Evolutionary conservation across 2,797 vertebrate species (phyloP), one percentile per base, ranked within the genome.

Genomic region (Rhadinocentrus ornatus): DNA sequence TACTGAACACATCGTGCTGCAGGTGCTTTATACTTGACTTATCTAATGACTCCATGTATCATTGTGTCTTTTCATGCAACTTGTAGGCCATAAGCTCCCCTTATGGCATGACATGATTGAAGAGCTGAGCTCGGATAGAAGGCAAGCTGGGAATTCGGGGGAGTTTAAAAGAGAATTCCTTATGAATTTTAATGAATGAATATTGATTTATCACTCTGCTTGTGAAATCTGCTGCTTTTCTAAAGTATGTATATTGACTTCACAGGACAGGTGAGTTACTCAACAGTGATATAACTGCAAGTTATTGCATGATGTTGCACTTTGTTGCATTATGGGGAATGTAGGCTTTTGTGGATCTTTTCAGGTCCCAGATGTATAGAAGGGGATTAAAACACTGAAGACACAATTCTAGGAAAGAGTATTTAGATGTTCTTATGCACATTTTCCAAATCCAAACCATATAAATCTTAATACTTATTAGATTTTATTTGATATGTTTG

Each of bases 221-320:
- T 48, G 44, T 48, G 44, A 48, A 48, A 48, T 22, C 20, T 7
- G 44, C 44, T 48, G 20, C 44, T 48, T 54, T 52, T n/a, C 52
- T 50, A n/a, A 54, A 39, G 35, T 18, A 53, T 16, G 27, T 16
- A 39, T 54, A 24, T 29, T 53, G 62, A 22, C 32, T 37, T 26
- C 37, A 35, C 22, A 37, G 26, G 22, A 24, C 62, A 37, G 20
- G 48, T 65, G 24, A 53, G 26, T 37, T 27, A 54, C 26, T 53
- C 46, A 37, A 13, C 32, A 27, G 62, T 32, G 48, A 53, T 26
- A 22, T 10, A 24, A n/a, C 32, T 35, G n/a, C 7, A 37, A 20
- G 35, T 50, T 54, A 27, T 54, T 65, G 10, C 62, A 65, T 37
- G 34, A 65, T 39, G 32, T 64, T 53, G 32, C 62, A 64, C 10